Conservation (phyloP, 2,113 vertebrate species). For the Antennarius striatus region DNA sequence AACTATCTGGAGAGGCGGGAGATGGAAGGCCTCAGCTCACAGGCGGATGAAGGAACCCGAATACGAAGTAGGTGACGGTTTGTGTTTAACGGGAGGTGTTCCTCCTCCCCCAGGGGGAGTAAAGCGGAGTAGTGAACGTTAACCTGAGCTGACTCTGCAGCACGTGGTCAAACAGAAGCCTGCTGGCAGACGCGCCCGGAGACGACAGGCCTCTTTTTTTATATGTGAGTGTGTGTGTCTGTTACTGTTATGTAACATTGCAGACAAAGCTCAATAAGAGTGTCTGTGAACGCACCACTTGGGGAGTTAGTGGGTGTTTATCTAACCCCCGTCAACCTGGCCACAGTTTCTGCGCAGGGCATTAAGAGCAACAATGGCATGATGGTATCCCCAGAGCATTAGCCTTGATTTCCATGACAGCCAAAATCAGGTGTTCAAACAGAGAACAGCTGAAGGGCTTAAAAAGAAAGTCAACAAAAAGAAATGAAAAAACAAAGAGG, state of each 20-base stretch:
- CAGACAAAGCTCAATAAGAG: constrained; percentile 48
- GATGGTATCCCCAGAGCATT: too few relatives aligned
- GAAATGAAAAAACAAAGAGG: too few relatives aligned
- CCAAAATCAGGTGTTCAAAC: too few relatives aligned
- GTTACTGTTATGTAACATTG: constrained; percentile 43
- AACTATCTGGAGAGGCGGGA: neutral
- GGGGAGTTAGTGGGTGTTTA: constrained; percentile 18
- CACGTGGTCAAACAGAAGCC: constrained; percentile 53
- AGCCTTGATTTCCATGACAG: too few relatives aligned
- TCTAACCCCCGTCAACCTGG: constrained; percentile 16
- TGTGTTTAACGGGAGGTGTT: constrained; percentile 34
- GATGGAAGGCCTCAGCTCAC: neutral
- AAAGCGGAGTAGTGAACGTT: constrained; percentile 34
- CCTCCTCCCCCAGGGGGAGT: constrained; percentile 40
- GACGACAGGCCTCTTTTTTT: constrained; percentile 20
- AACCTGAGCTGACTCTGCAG: constrained; percentile 57
- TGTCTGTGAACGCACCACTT: constrained; percentile 22
- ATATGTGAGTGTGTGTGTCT: neutral
- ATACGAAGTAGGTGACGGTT: neutral
- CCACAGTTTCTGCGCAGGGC: constrained; percentile 14
- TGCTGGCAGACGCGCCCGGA: constrained; percentile 44
- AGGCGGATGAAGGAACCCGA: neutral
- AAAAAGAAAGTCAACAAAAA: too few relatives aligned
- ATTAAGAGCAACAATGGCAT: neutral
- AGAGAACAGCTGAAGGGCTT: too few relatives aligned